Evolutionary conservation across 1,140 invertebrate genomes (phyloP), one percentile per base, ranked within the genome.

Genomic region (Arctopsyche grandis): DNA sequence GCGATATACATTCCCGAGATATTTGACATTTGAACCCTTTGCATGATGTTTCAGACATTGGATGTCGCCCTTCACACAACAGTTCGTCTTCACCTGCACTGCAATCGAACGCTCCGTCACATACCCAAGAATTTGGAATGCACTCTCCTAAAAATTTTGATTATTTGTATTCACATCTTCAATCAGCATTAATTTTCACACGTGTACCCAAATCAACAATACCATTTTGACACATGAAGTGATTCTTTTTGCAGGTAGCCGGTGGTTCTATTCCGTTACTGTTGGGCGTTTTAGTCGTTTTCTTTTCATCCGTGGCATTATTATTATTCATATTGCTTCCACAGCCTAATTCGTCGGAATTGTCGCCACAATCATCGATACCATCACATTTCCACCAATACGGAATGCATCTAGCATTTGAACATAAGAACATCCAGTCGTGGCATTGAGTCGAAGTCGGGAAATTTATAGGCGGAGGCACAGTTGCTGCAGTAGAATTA

Each of bases 71-170:
- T 58, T 84, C 0, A 80, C 91, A 93, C 29, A 87, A 88, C 3
- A 90, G 89, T 85, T 95, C 94, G 85, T 95, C 94, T 84, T 93
- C 92, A 5, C 91, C 91, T 82, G 91, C 89, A 1, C 87, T 84
- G 83, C 94, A 96, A 83, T 96, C 94, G 9, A 85, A 85, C 75
- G 91, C 90, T 0, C 90, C 89, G 85, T 96, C 95, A 87, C 96
- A 98, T 70, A 93, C 91, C 95, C 95, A 97, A 7, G 92, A 86
- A 16, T 91, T 85, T 0, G 95, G 94, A 79, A 97, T 96, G 84
- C 96, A 97, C 0, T 91, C 89, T 16, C 92, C 93, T 83, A 9
- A 16, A 70, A 77, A 69, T 24, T 66, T 3, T 46, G 26, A 43
- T 19, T 58, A 60, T 24, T 24, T 73, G 19, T 43, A 9, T 3